Percentiles rank a stretch among this genome's conserved stretches.
phyloP scores from a whole-genome alignment of 2,797 vertebrate genomes.

The Sus cebifrons region DNA sequence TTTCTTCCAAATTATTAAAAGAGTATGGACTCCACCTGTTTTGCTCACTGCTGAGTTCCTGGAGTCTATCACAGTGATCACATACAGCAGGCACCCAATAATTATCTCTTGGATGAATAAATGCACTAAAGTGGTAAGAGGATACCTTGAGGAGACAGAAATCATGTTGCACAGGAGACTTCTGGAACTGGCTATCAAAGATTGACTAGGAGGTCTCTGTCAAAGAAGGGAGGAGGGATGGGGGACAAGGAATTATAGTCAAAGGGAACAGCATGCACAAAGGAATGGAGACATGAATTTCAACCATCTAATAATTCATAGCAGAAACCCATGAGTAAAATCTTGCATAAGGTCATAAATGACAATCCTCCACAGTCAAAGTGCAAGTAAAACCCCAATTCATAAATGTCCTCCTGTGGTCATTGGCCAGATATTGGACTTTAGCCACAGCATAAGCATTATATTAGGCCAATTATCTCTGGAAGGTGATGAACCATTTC shows the following conservation, averaged over 20 bases:
- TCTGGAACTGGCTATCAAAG: not conserved
- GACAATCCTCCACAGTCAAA: constrained; percentile 58
- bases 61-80: not conserved
- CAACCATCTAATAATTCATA: constrained; percentile 23
- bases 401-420: constrained; percentile 32
- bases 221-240: not conserved
- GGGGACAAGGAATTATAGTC: not conserved
- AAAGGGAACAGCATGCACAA: not conserved
- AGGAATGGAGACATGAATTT: not conserved
- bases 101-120: constrained; percentile 47
- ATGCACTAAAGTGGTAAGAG: not conserved
- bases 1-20: constrained; percentile 63
- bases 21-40: not conserved
- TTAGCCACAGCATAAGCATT: constrained; percentile 34
- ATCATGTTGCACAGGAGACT: not conserved
- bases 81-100: not conserved
- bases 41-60: constrained; percentile 49
- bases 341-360: not conserved
- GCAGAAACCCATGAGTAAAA: not conserved
- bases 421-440: constrained; percentile 57
- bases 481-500: constrained; percentile 68
- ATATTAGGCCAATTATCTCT: not conserved
- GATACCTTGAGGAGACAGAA: not conserved
- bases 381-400: constrained; percentile 54
- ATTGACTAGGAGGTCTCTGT: not conserved